Conservation (phyloP, 2,888 invertebrate genomes). For the Dascillus cervinus region DNA sequence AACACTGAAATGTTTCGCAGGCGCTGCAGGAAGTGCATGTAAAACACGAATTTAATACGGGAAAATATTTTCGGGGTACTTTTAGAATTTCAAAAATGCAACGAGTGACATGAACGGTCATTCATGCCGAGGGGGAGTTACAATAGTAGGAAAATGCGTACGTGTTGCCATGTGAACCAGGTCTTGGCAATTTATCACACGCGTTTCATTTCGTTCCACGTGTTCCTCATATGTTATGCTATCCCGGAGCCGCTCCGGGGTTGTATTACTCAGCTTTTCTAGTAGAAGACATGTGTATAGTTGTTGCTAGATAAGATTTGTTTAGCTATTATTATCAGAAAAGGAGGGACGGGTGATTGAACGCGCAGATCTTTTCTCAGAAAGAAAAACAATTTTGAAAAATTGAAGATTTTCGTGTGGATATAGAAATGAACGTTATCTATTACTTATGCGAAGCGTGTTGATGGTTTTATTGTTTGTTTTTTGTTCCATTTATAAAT, state of each 20-base stretch:
- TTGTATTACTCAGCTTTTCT: conserved; percentile 21
- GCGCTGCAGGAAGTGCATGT: conserved; percentile 4
- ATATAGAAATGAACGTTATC: too few species aligned
- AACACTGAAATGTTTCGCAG: too few species aligned
- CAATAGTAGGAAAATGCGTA: conserved; percentile 11
- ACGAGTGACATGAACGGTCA: conserved; percentile 15
- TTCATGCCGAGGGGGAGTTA: conserved; percentile 11
- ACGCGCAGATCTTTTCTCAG: too few species aligned
- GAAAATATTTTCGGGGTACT: conserved; percentile 8
- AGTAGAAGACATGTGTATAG: conserved; percentile 1
- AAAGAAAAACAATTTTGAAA: background rate
- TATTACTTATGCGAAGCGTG: too few species aligned
- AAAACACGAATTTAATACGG: conserved; percentile 9
- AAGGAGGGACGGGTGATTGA: too few species aligned
- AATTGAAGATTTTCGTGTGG: too few species aligned
- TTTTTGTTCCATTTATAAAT: background rate
- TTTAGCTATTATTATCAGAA: too few species aligned
- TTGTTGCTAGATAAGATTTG: too few species aligned
- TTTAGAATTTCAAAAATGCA: conserved; percentile 15
- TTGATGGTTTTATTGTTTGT: background rate
- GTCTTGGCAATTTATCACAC: conserved; percentile 30
- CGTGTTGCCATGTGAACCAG: conserved; percentile 33
- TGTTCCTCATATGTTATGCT: conserved; percentile 32
- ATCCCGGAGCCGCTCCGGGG: conserved; percentile 13
- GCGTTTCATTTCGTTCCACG: conserved; percentile 32